Percentiles rank a stretch among this genome's conserved stretches.
These are phyloP conservation scores for Colossoma macropomum DNA, from an alignment of 2,113 vertebrate genomes.

Conservation along the genomic window DNA sequence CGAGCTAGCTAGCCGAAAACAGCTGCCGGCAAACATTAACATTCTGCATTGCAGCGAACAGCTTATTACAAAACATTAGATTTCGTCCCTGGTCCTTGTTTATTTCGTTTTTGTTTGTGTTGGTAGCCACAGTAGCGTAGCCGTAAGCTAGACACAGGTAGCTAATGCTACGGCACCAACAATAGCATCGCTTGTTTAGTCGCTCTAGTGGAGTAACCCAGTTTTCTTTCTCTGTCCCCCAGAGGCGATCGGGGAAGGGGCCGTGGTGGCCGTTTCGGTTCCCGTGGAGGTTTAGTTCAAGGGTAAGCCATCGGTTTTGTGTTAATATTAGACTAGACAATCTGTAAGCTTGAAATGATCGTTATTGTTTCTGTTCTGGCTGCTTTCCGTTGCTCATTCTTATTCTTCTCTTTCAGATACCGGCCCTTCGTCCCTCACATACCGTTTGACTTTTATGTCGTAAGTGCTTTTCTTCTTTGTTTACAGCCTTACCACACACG, in stretches of 20 bases:
- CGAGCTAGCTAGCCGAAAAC: background rate
- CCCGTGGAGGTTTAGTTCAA: conserved; percentile 87
- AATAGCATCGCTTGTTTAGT: background rate
- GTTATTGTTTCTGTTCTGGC: background rate
- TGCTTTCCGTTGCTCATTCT: background rate
- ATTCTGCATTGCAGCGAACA: too few relatives aligned
- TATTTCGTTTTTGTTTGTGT: background rate
- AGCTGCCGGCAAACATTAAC: too few relatives aligned
- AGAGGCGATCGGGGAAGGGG: conserved; percentile 93
- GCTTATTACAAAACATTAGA: too few relatives aligned
- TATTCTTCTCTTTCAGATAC: conserved; percentile 78
- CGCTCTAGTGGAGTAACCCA: background rate
- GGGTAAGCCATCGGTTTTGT: conserved; percentile 76
- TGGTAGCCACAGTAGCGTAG: too few relatives aligned
- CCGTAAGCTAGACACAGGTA: too few relatives aligned
- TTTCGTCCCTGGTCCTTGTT: background rate
- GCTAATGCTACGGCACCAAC: background rate
- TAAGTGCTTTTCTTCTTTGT: conserved; percentile 74
- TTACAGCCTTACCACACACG: background rate
- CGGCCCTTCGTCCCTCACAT: conserved; percentile 96
- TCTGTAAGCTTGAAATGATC: background rate
- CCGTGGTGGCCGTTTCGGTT: conserved; percentile 89
- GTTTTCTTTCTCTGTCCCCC: conserved; percentile 51
- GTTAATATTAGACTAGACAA: background rate
- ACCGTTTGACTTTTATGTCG: conserved; percentile 96